Base-by-base conservation (phyloP, 2,888 invertebrate species). In the Mellilla xanthometata region DNA sequence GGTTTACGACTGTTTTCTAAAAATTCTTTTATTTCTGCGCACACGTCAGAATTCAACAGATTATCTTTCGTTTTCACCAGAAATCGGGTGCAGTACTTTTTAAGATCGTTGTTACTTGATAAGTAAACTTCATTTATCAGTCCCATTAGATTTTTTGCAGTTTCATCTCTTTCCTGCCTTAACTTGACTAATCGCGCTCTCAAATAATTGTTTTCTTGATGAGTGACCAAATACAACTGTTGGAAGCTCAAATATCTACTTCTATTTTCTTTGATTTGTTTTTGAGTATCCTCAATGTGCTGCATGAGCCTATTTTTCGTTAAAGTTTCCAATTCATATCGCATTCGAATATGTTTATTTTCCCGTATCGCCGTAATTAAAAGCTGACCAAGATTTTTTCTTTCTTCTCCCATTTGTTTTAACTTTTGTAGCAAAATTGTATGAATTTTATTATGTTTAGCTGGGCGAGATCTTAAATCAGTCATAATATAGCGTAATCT, bases 121-220 rank as follows among this genome's bases (percentile, higher is more conserved):
- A 71, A 67, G 52, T 75, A 83, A 7, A 87, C 63, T 65, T 79
- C 70, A 48, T 76, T 80, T 22, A 86, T 65, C 24, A 89, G 58
- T 28, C 53, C 61, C 52, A 79, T 60, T 0, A 86, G 57, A 52
- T 79, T 80, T 43, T 65, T 76, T 52, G 82, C 80, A 0, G 70
- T 66, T 8, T 74, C 68, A 11, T 75, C 69, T 54, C 81, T 88
- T 41, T 84, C 79, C 47, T 65, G 61, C 1, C 54, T 60, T 0
- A 88, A 43, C 62, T 79, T 81, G 35, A 62, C 65, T 23, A 88
- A 34, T 2, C 77, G 69, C 15, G 62, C 63, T 57, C 80, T 84
- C 11, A 88, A 55, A 56, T 74, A 81, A 28, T 61, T 52, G 56
- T 87, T 89, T 67, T 88, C 88, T 62, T 83, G 80, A 15, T 80